A percentile compares a stretch with the other conserved stretches of the same genome.
phyloP scores from a whole-genome alignment of 2,888 invertebrate genomes.

The Polietes domitor region DNA sequence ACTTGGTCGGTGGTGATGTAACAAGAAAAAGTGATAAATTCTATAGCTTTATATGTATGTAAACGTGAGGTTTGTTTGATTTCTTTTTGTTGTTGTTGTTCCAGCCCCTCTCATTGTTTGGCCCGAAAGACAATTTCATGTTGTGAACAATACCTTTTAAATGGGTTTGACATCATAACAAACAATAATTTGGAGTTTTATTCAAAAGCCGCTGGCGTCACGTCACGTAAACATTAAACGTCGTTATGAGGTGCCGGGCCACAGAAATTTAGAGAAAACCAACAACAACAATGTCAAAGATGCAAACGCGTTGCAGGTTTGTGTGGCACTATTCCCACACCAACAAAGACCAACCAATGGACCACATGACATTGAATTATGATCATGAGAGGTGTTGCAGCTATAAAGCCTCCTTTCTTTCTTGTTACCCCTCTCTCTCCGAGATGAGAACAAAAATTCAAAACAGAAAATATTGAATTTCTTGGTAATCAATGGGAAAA shows the following conservation, averaged over 20 bases:
- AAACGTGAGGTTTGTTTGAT: slow-evolving; percentile 2
- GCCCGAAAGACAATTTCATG: not conserved
- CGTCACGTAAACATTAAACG: slow-evolving; percentile 27
- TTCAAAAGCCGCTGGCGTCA: not conserved
- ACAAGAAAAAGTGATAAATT: slow-evolving; percentile 27
- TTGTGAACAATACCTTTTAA: slow-evolving; percentile 37
- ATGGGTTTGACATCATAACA: slow-evolving; percentile 56
- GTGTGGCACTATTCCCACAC: not conserved
- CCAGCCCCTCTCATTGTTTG: not conserved
- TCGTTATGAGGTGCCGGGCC: not conserved
- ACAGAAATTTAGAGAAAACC: not conserved
- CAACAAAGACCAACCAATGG: not conserved
- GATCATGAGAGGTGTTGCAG: slow-evolving; percentile 13
- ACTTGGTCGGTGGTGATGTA: not conserved
- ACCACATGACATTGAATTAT: slow-evolving; percentile 27
- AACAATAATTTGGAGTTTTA: slow-evolving; percentile 46
- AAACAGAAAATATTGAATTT: too few species aligned
- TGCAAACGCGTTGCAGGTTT: not conserved
- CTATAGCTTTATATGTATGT: not conserved
- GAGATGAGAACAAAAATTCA: too few species aligned
- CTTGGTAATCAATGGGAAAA: too few species aligned
- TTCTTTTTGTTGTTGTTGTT: too few species aligned
- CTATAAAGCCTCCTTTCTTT: too few species aligned
- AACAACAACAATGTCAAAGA: not conserved
- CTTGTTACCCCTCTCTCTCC: too few species aligned